These are phyloP conservation scores for Lethenteron reissneri DNA, from an alignment of 2,113 vertebrate species.

Conservation along the genomic window DNA sequence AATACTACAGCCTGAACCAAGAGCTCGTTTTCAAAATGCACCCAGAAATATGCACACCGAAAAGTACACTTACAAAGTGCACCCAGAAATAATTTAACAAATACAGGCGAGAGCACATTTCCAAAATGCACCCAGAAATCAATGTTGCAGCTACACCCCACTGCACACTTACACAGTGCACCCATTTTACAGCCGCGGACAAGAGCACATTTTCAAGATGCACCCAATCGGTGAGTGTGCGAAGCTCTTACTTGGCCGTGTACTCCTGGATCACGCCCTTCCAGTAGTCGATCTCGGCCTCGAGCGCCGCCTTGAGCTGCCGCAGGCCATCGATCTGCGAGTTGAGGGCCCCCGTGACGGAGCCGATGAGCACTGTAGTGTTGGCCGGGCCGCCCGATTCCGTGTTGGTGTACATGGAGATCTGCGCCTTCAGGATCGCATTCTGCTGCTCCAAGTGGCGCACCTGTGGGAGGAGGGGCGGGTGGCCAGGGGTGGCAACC, in stretches of 20 bases:
- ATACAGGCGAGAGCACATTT: too few species aligned
- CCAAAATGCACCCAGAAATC: too few species aligned
- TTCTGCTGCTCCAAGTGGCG: conserved; percentile 22
- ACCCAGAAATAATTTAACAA: too few species aligned
- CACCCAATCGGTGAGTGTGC: too few species aligned
- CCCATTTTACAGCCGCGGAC: too few species aligned
- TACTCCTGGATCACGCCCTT: conserved; percentile 20
- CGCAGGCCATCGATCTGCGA: conserved; percentile 18
- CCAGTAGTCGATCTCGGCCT: conserved; percentile 23
- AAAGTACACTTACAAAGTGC: too few species aligned
- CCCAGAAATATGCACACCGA: too few species aligned
- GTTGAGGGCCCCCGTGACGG: conserved; percentile 21
- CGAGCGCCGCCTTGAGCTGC: conserved; percentile 18
- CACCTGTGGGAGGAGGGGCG: conserved; percentile 12
- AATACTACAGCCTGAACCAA: too few species aligned
- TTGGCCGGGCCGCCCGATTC: conserved; percentile 17
- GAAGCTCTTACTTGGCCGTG: conserved; percentile 15
- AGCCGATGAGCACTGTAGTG: conserved; percentile 19
- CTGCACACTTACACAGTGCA: too few species aligned
- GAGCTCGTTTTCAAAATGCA: too few species aligned
- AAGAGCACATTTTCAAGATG: too few species aligned
- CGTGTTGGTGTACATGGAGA: conserved; percentile 23
- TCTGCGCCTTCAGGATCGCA: conserved; percentile 22
- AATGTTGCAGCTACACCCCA: too few species aligned
- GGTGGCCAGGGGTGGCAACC: background rate